Evolutionary conservation across 2,113 vertebrate genomes (phyloP), one percentile per base, ranked within the genome.

Genomic region (Rana temporaria): DNA sequence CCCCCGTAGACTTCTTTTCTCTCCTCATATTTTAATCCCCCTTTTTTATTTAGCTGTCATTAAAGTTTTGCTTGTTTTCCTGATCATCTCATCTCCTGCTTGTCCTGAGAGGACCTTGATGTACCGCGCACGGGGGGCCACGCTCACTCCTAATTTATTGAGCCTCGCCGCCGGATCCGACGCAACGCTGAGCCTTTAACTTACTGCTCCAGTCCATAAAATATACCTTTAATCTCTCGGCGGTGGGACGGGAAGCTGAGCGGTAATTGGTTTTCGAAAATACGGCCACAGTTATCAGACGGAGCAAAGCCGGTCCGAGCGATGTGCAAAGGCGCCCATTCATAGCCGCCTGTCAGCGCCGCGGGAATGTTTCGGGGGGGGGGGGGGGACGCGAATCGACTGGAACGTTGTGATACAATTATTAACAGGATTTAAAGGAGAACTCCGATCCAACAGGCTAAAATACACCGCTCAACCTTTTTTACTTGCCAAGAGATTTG

Each of bases 241-340:
- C 20, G 42, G 19, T 20, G 75, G 75, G 75, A 78, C 42, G 65
- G 22, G 57, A 32, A 52, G 32, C 34, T 4, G 9, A 17, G 75
- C 75, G 42, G 75, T 78, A 78, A 78, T 78, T 78, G 62, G 75
- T 78, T 78, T 78, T 53, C 15, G 62, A 55, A 78, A 78, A 78
- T 78, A 78, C 62, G 22, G 24, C 38, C 75, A n/a, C 60, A 32
- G 34, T 65, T 52, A 64, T 30, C 75, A 62, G 74, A 76, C 73
- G 62, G 16, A 52, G 30, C 17, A 52, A 77, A 77, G 12, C 42
- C 32, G 8, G 8, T 75, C 20, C n/a, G 15, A 20, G 48, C 59
- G 59, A 17, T 60, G 12, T 38, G 19, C 18, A 20, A 20, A 30
- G 57, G n/a, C 38, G 18, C 26, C 57, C 73, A 48, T 76, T 42